Conservation (phyloP, 1,140 invertebrate genomes). For the Andrena cerasifolii region DNA sequence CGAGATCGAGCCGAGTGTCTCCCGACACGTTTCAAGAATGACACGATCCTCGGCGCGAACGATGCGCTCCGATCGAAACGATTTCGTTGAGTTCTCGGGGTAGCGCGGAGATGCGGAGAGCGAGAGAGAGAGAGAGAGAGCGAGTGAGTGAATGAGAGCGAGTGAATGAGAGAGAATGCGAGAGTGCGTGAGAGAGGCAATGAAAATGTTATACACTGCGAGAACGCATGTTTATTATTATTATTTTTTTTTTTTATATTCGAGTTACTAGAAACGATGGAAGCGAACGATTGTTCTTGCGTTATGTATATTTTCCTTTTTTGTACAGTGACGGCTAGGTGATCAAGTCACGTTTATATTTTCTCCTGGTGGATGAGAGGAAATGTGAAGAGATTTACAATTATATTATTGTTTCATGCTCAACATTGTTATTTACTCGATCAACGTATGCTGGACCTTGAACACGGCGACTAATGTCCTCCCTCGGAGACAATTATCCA, state of each 20-base stretch:
- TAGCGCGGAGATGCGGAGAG: slow-evolving; percentile 23
- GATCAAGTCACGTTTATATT: slow-evolving; percentile 35
- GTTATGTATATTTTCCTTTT: slow-evolving; percentile 35
- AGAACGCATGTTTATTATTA: slow-evolving; percentile 18
- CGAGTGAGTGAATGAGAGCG: too few relatives aligned
- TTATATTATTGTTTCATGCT: slow-evolving; percentile 57
- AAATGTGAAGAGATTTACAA: slow-evolving; percentile 53
- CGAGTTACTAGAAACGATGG: background rate
- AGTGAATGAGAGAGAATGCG: background rate
- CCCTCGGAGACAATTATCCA: slow-evolving; percentile 23
- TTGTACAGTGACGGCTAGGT: slow-evolving; percentile 37
- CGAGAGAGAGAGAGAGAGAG: background rate
- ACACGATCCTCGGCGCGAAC: too few relatives aligned
- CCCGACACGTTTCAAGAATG: too few relatives aligned
- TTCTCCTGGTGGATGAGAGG: slow-evolving; percentile 36
- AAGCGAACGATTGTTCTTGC: slow-evolving; percentile 24
- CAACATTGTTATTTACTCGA: slow-evolving; percentile 50
- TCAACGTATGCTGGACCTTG: slow-evolving; percentile 27
- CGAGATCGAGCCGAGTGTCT: background rate
- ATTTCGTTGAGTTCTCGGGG: slow-evolving; percentile 7
- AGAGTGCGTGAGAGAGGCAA: background rate
- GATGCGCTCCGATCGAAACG: background rate
- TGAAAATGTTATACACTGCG: slow-evolving; percentile 33
- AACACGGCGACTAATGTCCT: slow-evolving; percentile 25
- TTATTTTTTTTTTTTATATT: slow-evolving; percentile 27